Conservation (phyloP, 64 coral and sea anemone species). For the Catalaphyllia jardinei region DNA sequence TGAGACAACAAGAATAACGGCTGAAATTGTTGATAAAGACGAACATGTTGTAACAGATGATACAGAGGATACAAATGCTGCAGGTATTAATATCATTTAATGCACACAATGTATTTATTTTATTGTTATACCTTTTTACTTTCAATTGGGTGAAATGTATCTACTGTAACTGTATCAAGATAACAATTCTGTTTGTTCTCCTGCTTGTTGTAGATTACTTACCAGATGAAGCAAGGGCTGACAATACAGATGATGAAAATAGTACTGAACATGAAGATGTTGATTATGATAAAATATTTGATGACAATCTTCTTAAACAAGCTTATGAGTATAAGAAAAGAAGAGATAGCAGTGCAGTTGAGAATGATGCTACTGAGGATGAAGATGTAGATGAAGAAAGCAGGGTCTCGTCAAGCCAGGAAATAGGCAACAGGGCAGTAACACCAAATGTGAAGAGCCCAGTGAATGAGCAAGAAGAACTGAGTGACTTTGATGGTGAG, state of each 20-base stretch:
- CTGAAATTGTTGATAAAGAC: not conserved
- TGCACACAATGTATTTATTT: too few species aligned
- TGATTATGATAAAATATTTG: constrained; percentile 37
- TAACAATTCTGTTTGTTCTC: not conserved
- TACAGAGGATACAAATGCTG: not conserved
- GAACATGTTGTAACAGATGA: not conserved
- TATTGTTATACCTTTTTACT: too few species aligned
- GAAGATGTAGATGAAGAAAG: not conserved
- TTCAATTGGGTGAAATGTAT: too few species aligned
- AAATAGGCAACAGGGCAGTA: not conserved
- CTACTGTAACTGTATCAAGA: not conserved
- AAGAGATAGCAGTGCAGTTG: not conserved
- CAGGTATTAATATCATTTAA: too few species aligned
- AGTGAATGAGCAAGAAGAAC: not conserved
- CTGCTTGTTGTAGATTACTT: not conserved
- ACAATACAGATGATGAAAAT: constrained; percentile 5
- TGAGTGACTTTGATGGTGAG: constrained; percentile 30
- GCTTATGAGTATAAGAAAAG: not conserved
- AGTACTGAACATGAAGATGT: not conserved
- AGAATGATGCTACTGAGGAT: not conserved
- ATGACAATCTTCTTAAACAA: constrained; percentile 17
- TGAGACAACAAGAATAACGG: not conserved
- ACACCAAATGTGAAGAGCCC: not conserved
- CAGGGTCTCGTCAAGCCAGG: not conserved
- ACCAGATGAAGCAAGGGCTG: not conserved